Base-by-base conservation (phyloP, 2,888 invertebrate genomes). In the Polydesmus complanatus region DNA sequence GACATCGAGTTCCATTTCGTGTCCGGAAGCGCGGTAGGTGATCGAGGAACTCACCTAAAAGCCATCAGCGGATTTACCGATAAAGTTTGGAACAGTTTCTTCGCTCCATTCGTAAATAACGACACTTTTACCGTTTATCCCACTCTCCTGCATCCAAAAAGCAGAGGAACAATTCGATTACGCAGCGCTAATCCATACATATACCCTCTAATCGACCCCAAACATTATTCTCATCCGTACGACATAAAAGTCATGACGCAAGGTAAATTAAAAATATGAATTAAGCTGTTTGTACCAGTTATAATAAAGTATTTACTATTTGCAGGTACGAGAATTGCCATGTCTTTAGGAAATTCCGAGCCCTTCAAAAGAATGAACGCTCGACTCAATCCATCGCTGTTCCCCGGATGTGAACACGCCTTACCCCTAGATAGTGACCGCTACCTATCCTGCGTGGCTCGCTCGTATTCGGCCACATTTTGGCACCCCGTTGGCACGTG, bases 1-100 rank as follows among this genome's bases (percentile, higher is more conserved):
- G 92, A 92, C 70, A 89, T 92, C 64, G 89, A 90, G 70, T 88
- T 91, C 69, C 91, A 92, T 87, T 77, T 90, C 74, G 86, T 88
- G 0, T 86, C 89, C 26, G 82, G 86, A 0, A 86, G 87, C 0
- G 86, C 87, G 0, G 83, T 82, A 56, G 87, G 88, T 0, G 90
- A 91, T 69, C 89, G 88, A n/a, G 89, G 90, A 0, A 81, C 83
- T 0, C 79, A 82, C 50, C 71, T 92, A 26, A 80, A 86, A 69
- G 80, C 77, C 50, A 90, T 90, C 0, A 90, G 91, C 68, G 86
- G 91, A 0, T 74, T 92, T 1, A 82, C 83, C 0, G 85, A 90
- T 67, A 66, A 69, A 63, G 69, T 66, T 49, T 73, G 71, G 66
- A 62, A 70, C 23, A 65, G 83, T 68, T 75, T 74, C 54, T 91